Evolutionary conservation across 2,888 invertebrate genomes (phyloP).

Genomic region (Branchipolynoe longqiensis): DNA sequence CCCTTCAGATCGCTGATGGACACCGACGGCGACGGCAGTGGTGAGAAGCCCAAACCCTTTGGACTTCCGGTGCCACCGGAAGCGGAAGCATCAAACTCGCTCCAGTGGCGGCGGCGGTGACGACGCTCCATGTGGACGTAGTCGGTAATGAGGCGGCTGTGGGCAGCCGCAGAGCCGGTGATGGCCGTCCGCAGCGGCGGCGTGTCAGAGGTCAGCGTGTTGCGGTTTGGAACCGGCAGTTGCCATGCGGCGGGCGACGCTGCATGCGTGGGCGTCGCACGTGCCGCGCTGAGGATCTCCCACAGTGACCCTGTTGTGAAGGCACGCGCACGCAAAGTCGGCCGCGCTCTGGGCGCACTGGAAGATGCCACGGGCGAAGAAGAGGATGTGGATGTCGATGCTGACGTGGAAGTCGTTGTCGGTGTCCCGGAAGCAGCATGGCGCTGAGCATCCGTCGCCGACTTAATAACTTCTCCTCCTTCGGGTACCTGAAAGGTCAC

Average conservation of each 20-base stretch:
- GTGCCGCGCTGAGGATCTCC: slow-evolving; percentile 42
- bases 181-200: too few species aligned
- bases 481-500: slow-evolving; percentile 31
- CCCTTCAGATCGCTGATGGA: slow-evolving; percentile 11
- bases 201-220: background rate
- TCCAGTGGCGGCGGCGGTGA: slow-evolving; percentile 27
- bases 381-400: background rate
- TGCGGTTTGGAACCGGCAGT: too few species aligned
- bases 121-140: slow-evolving; percentile 43
- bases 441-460: background rate
- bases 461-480: background rate
- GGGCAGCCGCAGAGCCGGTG: too few species aligned
- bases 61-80: background rate
- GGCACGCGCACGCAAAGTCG: slow-evolving; percentile 5
- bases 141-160: slow-evolving; percentile 24
- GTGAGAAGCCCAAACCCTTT: background rate
- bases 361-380: background rate
- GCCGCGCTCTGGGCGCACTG: background rate
- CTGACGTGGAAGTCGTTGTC: background rate
- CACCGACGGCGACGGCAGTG: background rate
- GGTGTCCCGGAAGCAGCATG: background rate
- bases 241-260: background rate
- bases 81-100: slow-evolving; percentile 33
- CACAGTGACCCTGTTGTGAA: slow-evolving; percentile 38
- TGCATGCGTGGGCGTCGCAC: background rate